phyloP scores from a whole-genome alignment of 1,140 invertebrate species.

The Pomacea maculata region DNA sequence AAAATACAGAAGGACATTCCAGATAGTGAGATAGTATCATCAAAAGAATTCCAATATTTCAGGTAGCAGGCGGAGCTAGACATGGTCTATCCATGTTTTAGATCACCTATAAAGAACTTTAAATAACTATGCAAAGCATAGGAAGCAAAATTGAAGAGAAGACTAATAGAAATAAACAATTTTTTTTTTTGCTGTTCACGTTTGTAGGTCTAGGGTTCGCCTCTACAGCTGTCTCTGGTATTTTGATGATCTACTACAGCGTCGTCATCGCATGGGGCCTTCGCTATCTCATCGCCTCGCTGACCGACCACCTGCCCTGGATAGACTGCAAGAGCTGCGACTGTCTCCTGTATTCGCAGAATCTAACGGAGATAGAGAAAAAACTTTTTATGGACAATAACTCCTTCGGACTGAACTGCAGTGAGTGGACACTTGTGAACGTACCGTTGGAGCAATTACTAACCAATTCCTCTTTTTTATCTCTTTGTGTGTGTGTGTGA shows the following conservation, averaged over 20 bases:
- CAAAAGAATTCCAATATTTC: no score
- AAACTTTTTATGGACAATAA: conserved; percentile 15
- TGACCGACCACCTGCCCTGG: conserved; percentile 61
- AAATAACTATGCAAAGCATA: no score
- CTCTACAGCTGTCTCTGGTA: conserved; percentile 69
- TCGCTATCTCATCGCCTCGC: conserved; percentile 62
- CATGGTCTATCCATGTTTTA: no score
- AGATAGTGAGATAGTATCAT: no score
- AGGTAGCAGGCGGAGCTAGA: no score
- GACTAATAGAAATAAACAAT: no score
- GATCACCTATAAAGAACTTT: no score
- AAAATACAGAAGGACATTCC: no score
- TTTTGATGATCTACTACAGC: conserved; percentile 67
- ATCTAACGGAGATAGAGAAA: background rate
- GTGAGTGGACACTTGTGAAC: conserved; percentile 24
- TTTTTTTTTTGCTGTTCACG: background rate
- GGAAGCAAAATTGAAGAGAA: no score
- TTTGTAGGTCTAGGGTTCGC: conserved; percentile 78
- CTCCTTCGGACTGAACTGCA: conserved; percentile 27
- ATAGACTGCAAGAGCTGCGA: conserved; percentile 65
- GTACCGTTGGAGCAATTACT: no score
- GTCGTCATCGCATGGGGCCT: conserved; percentile 65
- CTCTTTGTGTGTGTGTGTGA: no score
- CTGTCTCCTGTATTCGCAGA: conserved; percentile 33
- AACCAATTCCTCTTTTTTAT: no score